Conservation (phyloP, 2,888 invertebrate species). For the Stratiomys singularior region DNA sequence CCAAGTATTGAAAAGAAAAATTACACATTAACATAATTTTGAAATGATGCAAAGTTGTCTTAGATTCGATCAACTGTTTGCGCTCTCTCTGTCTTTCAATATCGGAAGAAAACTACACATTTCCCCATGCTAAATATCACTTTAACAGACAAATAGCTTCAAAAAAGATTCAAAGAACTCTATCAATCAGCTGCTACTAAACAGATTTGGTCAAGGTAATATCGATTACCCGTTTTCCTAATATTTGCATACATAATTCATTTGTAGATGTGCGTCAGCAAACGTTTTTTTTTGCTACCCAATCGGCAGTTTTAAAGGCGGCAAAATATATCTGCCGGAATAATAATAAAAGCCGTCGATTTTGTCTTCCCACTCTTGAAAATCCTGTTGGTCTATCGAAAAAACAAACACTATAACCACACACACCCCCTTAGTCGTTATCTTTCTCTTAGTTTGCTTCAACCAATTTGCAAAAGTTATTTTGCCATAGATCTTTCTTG, state of each 20-base stretch:
- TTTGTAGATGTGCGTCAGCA: not conserved
- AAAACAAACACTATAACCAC: not conserved
- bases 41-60: too few relatives aligned
- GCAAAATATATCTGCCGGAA: not conserved
- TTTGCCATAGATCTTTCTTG: not conserved
- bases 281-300: not conserved
- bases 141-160: too few relatives aligned
- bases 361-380: slow-evolving; percentile 15
- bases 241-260: not conserved
- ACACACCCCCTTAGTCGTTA: not conserved
- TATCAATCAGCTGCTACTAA: slow-evolving; percentile 4
- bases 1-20: too few relatives aligned
- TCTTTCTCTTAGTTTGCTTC: not conserved
- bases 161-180: not conserved
- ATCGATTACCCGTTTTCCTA: not conserved
- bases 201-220: slow-evolving; percentile 4
- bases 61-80: too few relatives aligned
- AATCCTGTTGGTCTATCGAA: not conserved
- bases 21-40: too few relatives aligned
- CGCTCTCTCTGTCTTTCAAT: too few relatives aligned
- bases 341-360: not conserved
- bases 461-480: not conserved
- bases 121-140: too few relatives aligned
- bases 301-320: not conserved
- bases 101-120: too few relatives aligned